Evolutionary conservation across 2,888 invertebrate species (phyloP).

Genomic region (Elysia crispata): DNA sequence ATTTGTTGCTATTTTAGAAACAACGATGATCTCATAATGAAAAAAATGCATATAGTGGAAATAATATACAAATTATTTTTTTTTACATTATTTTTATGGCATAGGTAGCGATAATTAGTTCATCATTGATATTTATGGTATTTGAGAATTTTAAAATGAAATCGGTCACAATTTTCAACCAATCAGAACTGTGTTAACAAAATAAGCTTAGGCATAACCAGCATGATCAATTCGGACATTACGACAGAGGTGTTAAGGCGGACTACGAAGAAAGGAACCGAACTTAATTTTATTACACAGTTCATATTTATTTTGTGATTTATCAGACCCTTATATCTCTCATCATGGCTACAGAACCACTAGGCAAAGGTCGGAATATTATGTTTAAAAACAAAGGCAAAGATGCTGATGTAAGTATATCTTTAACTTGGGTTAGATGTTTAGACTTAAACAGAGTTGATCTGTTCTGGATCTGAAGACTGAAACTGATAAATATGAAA

Average conservation of each 20-base stretch:
- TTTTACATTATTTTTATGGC: no score
- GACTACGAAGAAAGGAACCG: background rate
- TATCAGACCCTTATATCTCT: background rate
- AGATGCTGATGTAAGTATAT: conserved; percentile 94
- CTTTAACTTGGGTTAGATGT: no score
- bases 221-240: conserved; percentile 46
- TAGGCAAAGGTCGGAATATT: conserved; percentile 67
- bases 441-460: background rate
- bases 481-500: no score
- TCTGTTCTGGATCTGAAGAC: background rate
- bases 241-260: conserved; percentile 31
- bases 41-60: no score
- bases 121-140: background rate
- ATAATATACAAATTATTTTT: no score
- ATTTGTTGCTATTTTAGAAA: conserved; percentile 21
- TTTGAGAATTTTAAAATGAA: background rate
- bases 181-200: conserved; percentile 5
- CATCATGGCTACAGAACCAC: conserved; percentile 64
- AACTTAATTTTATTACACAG: background rate
- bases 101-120: background rate
- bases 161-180: conserved; percentile 3
- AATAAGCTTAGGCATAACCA: background rate
- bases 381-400: conserved; percentile 96
- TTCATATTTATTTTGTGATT: background rate
- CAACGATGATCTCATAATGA: no score